Conservation (phyloP, 2,113 vertebrate species). For the Alexandromys fortis region DNA sequence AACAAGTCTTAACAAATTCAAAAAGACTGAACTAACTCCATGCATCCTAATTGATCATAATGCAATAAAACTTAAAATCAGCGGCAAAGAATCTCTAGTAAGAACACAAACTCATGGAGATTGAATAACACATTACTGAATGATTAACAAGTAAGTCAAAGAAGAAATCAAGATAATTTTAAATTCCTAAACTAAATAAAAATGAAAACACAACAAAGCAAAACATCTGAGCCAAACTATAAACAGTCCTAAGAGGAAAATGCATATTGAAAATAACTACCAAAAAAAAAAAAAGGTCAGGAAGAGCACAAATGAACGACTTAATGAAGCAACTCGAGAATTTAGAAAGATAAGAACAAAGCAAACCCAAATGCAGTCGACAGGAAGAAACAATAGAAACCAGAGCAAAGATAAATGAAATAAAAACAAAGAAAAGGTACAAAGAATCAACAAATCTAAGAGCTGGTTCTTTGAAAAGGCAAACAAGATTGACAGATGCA, state of each 20-base stretch:
- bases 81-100: background rate
- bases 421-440: background rate
- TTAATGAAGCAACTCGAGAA: background rate
- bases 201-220: background rate
- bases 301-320: background rate
- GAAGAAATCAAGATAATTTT: background rate
- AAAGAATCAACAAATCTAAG: background rate
- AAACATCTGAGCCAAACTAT: background rate
- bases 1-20: background rate
- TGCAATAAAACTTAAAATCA: no score
- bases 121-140: background rate
- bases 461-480: background rate
- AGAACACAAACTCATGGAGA: background rate
- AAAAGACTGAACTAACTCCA: background rate
- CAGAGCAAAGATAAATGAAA: background rate
- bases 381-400: background rate
- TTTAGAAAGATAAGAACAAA: background rate
- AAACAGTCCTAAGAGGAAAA: background rate
- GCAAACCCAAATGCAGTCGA: background rate
- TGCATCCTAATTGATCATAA: background rate
- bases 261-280: background rate
- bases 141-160: background rate
- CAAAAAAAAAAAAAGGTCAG: background rate
- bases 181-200: background rate
- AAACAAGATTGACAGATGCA: background rate